A percentile compares a stretch with the other conserved stretches of the same genome.
Conservation (phyloP, 2,797 vertebrate species). For the Smutsia temminckii region DNA sequence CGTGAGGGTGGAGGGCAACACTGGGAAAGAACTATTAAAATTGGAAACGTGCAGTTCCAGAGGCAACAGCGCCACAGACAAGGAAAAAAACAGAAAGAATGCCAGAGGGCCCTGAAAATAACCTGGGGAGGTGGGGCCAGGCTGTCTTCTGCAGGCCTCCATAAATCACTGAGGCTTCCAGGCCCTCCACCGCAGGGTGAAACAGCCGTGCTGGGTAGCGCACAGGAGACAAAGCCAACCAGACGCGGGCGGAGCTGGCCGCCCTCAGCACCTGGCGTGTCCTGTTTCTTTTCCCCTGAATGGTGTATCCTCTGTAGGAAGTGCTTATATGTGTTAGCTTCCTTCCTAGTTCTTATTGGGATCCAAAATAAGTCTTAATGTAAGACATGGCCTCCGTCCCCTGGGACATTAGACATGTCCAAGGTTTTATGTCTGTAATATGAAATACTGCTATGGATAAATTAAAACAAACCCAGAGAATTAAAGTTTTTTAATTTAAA, state of each 20-base stretch:
- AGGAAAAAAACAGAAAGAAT: not conserved
- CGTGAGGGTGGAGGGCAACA: not conserved
- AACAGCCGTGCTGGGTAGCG: not conserved
- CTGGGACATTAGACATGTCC: not conserved
- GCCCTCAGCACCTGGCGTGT: accelerated
- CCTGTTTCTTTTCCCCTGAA: not conserved
- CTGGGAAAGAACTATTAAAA: not conserved
- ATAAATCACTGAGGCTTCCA: not conserved
- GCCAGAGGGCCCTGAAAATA: not conserved
- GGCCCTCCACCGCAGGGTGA: not conserved
- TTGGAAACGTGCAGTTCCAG: conserved; percentile 28
- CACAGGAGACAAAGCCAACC: not conserved
- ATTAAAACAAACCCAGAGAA: conserved; percentile 46
- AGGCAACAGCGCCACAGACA: not conserved
- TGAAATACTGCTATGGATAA: conserved; percentile 8
- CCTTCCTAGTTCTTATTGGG: conserved; percentile 8
- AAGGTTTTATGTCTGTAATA: not conserved
- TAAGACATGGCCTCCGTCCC: not conserved
- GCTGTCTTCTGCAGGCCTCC: not conserved
- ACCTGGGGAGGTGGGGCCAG: not conserved
- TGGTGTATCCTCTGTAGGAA: not conserved
- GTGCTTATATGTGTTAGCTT: not conserved
- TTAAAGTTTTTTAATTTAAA: conserved; percentile 55
- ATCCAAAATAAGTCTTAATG: not conserved
- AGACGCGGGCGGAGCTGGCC: not conserved